Evolutionary conservation across 2,113 vertebrate species (phyloP).

Genomic region (Tor tambroides): DNA sequence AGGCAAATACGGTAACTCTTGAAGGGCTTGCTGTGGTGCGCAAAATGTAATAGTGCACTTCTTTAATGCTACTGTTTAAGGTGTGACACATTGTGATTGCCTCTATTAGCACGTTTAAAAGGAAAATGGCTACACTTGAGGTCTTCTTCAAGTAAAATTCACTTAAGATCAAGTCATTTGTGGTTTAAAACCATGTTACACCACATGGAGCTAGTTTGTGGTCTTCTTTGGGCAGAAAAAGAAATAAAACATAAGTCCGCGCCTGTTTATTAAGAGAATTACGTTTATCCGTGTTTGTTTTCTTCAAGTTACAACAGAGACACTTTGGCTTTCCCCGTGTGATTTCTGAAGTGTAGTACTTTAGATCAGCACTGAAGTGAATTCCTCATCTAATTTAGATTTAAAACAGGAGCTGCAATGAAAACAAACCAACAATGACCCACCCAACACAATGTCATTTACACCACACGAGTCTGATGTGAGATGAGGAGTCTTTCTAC

Average conservation of each 20-base stretch:
- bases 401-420: conserved; percentile 48
- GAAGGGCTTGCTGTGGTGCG: not conserved
- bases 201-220: not conserved
- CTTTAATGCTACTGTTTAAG: conserved; percentile 41
- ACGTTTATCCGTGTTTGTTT: conserved; percentile 39
- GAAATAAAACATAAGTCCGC: not conserved
- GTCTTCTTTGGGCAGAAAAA: conserved; percentile 7
- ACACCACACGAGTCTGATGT: conserved; percentile 54
- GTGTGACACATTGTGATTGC: conserved; percentile 23
- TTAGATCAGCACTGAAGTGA: conserved; percentile 4
- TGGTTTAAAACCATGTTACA: conserved; percentile 4
- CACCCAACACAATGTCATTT: conserved; percentile 43
- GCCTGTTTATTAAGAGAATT: conserved; percentile 16
- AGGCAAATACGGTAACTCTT: not conserved
- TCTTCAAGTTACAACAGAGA: conserved; percentile 39
- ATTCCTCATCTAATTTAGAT: conserved; percentile 28
- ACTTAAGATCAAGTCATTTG: not conserved
- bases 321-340: conserved; percentile 44
- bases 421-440: conserved; percentile 17
- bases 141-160: not conserved
- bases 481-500: conserved; percentile 55
- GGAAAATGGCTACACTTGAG: conserved; percentile 34
- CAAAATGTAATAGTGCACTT: conserved; percentile 39
- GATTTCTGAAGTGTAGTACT: conserved; percentile 16
- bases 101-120: conserved; percentile 20